phyloP scores from a whole-genome alignment of 30 jellyfish, hydroid and myxozoan genomes.

The Calvadosia cruxmelitensis region DNA sequence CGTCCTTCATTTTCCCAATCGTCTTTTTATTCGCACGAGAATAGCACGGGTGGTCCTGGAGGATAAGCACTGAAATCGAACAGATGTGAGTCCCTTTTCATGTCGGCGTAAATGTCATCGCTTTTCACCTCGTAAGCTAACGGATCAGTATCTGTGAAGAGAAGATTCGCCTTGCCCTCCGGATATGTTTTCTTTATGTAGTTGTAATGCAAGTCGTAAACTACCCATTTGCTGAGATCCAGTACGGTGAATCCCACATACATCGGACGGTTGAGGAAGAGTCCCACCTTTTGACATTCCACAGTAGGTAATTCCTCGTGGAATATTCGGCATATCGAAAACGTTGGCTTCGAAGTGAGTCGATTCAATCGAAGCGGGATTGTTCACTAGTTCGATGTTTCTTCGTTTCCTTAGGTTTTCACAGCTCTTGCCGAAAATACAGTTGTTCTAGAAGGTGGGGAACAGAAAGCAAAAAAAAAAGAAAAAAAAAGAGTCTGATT shows the following conservation, averaged over 20 bases:
- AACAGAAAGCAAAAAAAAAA: too few relatives aligned
- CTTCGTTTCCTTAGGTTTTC: constrained; percentile 44
- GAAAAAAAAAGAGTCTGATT: too few relatives aligned
- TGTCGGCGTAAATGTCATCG: constrained; percentile 38
- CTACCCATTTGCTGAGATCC: constrained; percentile 31
- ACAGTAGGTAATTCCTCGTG: constrained; percentile 25
- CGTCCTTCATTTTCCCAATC: constrained; percentile 35
- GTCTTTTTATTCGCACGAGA: constrained; percentile 16
- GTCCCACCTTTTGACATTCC: constrained; percentile 9
- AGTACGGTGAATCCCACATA: constrained; percentile 39
- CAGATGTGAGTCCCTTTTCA: constrained; percentile 1
- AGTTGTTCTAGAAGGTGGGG: too few relatives aligned
- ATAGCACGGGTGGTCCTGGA: background rate
- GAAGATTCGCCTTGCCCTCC: constrained; percentile 11
- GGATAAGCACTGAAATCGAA: constrained; percentile 14
- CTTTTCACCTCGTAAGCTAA: constrained; percentile 52
- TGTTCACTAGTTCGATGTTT: too few relatives aligned
- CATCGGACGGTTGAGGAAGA: constrained; percentile 29
- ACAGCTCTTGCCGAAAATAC: constrained; percentile 48
- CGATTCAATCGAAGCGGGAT: background rate
- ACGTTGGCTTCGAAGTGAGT: constrained; percentile 25
- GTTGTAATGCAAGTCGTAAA: constrained; percentile 58
- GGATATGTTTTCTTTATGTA: constrained; percentile 32
- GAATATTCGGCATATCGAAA: constrained; percentile 12
- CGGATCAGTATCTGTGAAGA: constrained; percentile 54